Evolutionary conservation across 2,797 vertebrate species (phyloP).

Genomic region (Oceanodroma leucorhoa): DNA sequence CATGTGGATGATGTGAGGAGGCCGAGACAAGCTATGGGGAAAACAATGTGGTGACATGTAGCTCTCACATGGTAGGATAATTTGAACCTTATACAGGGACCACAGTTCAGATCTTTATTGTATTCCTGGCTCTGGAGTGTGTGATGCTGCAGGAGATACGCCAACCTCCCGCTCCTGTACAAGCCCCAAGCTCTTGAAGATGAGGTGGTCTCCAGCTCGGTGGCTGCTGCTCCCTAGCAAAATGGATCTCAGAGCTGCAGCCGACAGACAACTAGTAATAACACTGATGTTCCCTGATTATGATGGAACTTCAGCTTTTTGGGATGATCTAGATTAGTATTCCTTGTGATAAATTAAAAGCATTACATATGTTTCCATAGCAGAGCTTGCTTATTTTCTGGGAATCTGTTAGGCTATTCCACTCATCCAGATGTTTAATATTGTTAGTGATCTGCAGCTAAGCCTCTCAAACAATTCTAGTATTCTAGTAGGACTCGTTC

Average conservation of each 20-base stretch:
- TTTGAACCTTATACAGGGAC: neutral
- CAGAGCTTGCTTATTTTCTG: neutral
- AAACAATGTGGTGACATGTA: neutral
- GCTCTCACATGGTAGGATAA: neutral
- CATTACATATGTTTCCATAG: neutral
- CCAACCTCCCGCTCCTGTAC: neutral
- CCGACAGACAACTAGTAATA: neutral
- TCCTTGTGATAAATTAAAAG: neutral
- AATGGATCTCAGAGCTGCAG: neutral
- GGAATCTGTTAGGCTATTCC: neutral
- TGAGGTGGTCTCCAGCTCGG: neutral
- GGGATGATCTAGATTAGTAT: neutral
- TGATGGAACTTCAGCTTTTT: neutral
- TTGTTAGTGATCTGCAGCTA: neutral
- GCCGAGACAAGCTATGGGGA: neutral
- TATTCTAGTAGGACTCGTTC: neutral
- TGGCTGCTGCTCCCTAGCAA: neutral
- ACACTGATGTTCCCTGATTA: neutral
- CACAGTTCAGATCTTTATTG: neutral
- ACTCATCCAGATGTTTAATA: neutral
- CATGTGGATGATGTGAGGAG: accelerated
- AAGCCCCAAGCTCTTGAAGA: neutral
- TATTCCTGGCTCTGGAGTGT: neutral
- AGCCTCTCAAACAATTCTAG: neutral
- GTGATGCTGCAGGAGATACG: neutral